Conservation (phyloP, 64 coral and sea anemone genomes). For the Exaiptasia diaphana region DNA sequence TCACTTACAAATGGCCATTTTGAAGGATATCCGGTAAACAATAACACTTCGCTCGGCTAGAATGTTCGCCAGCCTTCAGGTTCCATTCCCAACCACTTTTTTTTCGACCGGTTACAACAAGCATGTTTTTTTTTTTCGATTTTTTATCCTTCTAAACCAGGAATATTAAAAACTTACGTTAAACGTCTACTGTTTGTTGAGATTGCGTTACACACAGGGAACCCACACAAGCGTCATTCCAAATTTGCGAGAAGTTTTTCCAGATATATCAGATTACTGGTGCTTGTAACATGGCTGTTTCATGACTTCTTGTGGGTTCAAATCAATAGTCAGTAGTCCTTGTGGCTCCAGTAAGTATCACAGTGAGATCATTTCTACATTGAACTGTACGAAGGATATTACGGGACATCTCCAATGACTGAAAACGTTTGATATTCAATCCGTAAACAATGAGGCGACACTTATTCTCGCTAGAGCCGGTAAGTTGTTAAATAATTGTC, state of each 20-base stretch:
- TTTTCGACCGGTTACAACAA: too few species aligned
- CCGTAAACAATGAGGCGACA: conserved; percentile 27
- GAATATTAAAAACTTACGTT: neutral
- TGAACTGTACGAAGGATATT: conserved; percentile 37
- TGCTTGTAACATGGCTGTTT: neutral
- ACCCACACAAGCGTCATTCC: neutral
- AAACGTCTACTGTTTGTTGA: neutral
- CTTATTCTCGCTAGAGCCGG: conserved; percentile 35
- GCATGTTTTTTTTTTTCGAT: neutral
- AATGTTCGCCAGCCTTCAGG: neutral
- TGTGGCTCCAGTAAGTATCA: conserved; percentile 11
- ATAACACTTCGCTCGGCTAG: neutral
- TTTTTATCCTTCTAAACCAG: neutral
- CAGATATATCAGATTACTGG: conserved; percentile 13
- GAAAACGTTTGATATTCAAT: conserved; percentile 24
- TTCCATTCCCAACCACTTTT: neutral
- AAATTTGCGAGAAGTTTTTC: neutral
- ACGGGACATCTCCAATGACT: conserved; percentile 26
- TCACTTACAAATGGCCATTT: conserved; percentile 19
- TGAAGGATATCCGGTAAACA: neutral
- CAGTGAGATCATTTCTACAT: neutral
- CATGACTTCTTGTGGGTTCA: conserved; percentile 37
- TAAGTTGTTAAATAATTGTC: conserved; percentile 21
- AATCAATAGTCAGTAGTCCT: conserved; percentile 27
- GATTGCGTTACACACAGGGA: conserved; percentile 27